Evolutionary conservation across 2,113 vertebrate genomes (phyloP), one percentile per base, ranked within the genome.

Genomic region (Hiodon tergisus): DNA sequence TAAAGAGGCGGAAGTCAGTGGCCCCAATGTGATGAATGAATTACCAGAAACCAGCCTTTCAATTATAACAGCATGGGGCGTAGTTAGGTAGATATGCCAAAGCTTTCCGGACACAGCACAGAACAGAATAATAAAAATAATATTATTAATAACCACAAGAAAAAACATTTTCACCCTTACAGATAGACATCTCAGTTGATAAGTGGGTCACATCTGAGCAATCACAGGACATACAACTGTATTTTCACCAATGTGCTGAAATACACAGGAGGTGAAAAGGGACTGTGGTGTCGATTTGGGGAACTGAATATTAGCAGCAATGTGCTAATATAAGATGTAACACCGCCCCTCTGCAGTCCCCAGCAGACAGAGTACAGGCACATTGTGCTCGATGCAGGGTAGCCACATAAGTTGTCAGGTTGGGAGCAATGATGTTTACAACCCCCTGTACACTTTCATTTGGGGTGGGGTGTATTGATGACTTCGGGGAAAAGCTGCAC

Each of bases 291-390:
- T 47, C 53, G 57, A 17, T 16, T 70, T n/a, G 69, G n/a, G 9
- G 6, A 57, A 57, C 55, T 59, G 58, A 59, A 9, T 51, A 70
- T 55, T 55, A 70, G 31, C 69, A 58, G 53, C 52, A 11, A 52
- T 17, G 11, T 55, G 46, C 60, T 47, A 59, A 48, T 46, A 71
- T 71, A 59, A 71, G 50, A 46, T 71, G 57, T 16, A 71, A 16
- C 9, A n/a, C 31, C 8, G 7, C 58, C 5, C 9, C 79, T 76
- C 66, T 81, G 78, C 73, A 78, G 76, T 78, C 55, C 70, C 14
- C 53, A 9, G 70, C 62, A 0, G 50, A 31, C 59, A 4, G 50
- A 71, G 16, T 16, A 16, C 58, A 52, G 58, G 71, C 14, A 17
- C 46, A 72, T 11, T 52, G 47, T 14, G 11, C 59, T 62, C 52